These are phyloP conservation scores for Hedychridium roseum DNA, from an alignment of 2,888 invertebrate genomes.

Conservation along the genomic window DNA sequence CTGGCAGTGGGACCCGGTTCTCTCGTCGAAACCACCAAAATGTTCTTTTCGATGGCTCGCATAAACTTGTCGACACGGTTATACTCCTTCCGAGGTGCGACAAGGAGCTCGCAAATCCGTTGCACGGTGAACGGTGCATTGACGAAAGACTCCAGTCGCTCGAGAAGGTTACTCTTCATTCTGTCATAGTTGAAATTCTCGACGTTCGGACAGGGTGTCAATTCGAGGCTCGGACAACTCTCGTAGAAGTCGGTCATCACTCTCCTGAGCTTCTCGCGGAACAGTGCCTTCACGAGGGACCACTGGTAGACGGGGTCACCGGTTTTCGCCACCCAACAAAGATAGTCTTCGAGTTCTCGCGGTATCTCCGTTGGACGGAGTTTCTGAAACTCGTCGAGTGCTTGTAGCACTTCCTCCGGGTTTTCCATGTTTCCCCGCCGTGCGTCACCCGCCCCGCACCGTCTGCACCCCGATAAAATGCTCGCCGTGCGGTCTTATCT, in stretches of 20 bases:
- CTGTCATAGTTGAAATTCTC: conserved; percentile 90
- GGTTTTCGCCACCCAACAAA: conserved; percentile 89
- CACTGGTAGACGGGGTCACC: conserved; percentile 95
- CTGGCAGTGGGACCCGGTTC: conserved; percentile 63
- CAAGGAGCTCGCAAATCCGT: conserved; percentile 92
- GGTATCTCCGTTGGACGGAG: conserved; percentile 83
- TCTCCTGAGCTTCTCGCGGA: conserved; percentile 84
- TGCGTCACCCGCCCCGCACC: conserved; percentile 23
- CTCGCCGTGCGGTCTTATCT: conserved; percentile 2
- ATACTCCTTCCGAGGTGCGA: conserved; percentile 92
- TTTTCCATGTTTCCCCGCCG: conserved; percentile 74
- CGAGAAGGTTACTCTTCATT: conserved; percentile 84
- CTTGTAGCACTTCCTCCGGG: conserved; percentile 84
- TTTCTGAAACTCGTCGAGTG: conserved; percentile 84
- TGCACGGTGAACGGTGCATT: conserved; percentile 97
- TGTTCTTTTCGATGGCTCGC: conserved; percentile 95
- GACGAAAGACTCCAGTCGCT: conserved; percentile 82
- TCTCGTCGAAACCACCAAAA: conserved; percentile 78
- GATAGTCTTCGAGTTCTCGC: conserved; percentile 86
- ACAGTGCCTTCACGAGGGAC: conserved; percentile 85
- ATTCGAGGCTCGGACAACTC: conserved; percentile 77
- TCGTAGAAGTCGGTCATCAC: conserved; percentile 91
- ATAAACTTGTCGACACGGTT: conserved; percentile 96
- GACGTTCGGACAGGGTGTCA: conserved; percentile 89
- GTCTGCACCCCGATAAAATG: conserved; percentile 14